Evolutionary conservation across 2,888 invertebrate genomes (phyloP).

Genomic region (Nezara viridula): DNA sequence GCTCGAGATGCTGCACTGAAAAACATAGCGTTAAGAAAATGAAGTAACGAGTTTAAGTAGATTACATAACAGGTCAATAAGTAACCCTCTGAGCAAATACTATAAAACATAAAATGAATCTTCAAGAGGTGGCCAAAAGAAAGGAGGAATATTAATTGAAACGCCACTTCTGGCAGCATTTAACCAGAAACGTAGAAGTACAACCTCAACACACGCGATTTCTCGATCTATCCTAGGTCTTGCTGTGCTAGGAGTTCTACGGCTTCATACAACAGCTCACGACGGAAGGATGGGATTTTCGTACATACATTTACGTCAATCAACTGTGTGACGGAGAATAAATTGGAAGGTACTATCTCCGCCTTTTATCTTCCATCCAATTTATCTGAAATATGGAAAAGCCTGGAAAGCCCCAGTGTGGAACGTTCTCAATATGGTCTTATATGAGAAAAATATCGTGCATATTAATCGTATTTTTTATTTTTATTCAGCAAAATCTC

Average conservation of each 20-base stretch:
- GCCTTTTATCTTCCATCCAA: slow-evolving; percentile 25
- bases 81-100: not conserved
- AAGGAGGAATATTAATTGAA: not conserved
- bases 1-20: no score
- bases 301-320: slow-evolving; percentile 8
- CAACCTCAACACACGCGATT: not conserved
- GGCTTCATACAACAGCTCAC: not conserved
- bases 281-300: not conserved
- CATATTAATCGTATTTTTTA: no score
- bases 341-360: slow-evolving; percentile 30
- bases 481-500: no score
- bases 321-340: slow-evolving; percentile 15
- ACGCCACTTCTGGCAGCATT: not conserved
- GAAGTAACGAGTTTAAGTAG: no score
- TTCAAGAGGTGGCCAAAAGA: not conserved
- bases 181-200: not conserved
- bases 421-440: not conserved
- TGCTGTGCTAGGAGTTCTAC: not conserved
- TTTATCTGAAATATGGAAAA: slow-evolving; percentile 30
- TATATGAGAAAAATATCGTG: not conserved
- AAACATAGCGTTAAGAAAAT: no score
- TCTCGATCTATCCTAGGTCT: not conserved
- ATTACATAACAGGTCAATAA: not conserved
- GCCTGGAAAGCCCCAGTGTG: not conserved
- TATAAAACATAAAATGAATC: not conserved